phyloP scores from a whole-genome alignment of 1,140 invertebrate genomes.

The Leptonema lineaticorne region DNA sequence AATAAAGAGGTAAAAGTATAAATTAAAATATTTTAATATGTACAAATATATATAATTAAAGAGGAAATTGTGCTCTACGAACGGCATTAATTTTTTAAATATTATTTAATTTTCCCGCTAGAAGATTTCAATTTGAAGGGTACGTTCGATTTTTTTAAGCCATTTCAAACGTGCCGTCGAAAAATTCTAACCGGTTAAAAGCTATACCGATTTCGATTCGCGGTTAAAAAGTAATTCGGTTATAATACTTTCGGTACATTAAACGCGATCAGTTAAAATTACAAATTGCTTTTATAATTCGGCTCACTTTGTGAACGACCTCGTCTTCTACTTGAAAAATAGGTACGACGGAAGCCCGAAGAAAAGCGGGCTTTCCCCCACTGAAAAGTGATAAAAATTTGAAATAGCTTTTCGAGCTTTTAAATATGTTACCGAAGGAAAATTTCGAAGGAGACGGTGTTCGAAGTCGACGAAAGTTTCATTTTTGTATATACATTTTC shows the following conservation, averaged over 20 bases:
- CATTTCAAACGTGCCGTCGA: too few species aligned
- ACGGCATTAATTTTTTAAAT: constrained; percentile 2
- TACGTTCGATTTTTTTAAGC: neutral
- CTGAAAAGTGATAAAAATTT: constrained; percentile 8
- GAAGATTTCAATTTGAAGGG: too few species aligned
- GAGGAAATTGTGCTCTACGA: neutral
- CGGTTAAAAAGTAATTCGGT: neutral
- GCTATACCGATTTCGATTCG: constrained; percentile 6
- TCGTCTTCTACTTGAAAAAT: too few species aligned
- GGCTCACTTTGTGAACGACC: neutral
- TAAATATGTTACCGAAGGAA: constrained; percentile 16
- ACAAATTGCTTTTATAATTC: constrained; percentile 22
- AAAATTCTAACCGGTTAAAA: too few species aligned
- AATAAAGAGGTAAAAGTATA: too few species aligned
- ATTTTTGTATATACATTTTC: too few species aligned
- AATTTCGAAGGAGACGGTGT: constrained; percentile 1
- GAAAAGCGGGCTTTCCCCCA: neutral
- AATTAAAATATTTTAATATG: neutral
- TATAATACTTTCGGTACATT: constrained; percentile 17
- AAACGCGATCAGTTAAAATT: constrained; percentile 25
- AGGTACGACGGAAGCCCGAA: neutral
- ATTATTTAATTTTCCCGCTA: too few species aligned
- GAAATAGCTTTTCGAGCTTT: constrained; percentile 9
- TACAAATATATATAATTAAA: neutral
- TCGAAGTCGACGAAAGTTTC: neutral